These are phyloP conservation scores for Drosophila cardini DNA, from an alignment of 1,140 invertebrate species.

Conservation along the genomic window DNA sequence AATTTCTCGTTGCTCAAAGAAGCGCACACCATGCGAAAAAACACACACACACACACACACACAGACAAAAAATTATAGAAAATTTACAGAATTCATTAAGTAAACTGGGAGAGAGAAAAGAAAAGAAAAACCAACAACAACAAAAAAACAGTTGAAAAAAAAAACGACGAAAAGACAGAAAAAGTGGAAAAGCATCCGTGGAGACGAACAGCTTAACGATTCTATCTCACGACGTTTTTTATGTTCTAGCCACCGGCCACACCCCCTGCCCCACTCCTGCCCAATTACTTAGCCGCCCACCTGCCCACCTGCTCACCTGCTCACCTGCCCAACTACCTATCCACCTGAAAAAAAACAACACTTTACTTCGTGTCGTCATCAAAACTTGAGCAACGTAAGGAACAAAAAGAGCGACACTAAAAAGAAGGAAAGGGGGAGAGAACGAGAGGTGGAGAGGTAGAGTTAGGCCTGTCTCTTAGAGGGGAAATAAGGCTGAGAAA, in stretches of 20 bases:
- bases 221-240: constrained; percentile 64
- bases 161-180: background rate
- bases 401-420: constrained; percentile 27
- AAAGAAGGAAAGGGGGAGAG: background rate
- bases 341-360: constrained; percentile 6
- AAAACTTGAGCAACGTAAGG: constrained; percentile 40
- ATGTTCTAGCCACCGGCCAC: constrained; percentile 47
- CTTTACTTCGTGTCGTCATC: constrained; percentile 46
- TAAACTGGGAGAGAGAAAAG: constrained; percentile 11
- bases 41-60: background rate
- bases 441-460: background rate
- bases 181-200: constrained; percentile 2
- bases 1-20: constrained; percentile 57
- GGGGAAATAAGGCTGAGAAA: constrained; percentile 39
- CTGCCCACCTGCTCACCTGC: background rate
- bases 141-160: constrained; percentile 7
- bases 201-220: constrained; percentile 56
- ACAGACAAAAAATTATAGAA: constrained; percentile 40
- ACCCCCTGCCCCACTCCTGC: constrained; percentile 2
- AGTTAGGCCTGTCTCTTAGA: too few relatives aligned
- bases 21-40: constrained; percentile 41
- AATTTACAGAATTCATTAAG: constrained; percentile 63
- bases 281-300: too few relatives aligned
- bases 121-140: background rate
- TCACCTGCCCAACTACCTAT: background rate